These are phyloP conservation scores for Orthonyx spaldingii DNA, from an alignment of 2,113 vertebrate genomes.

Conservation along the genomic window DNA sequence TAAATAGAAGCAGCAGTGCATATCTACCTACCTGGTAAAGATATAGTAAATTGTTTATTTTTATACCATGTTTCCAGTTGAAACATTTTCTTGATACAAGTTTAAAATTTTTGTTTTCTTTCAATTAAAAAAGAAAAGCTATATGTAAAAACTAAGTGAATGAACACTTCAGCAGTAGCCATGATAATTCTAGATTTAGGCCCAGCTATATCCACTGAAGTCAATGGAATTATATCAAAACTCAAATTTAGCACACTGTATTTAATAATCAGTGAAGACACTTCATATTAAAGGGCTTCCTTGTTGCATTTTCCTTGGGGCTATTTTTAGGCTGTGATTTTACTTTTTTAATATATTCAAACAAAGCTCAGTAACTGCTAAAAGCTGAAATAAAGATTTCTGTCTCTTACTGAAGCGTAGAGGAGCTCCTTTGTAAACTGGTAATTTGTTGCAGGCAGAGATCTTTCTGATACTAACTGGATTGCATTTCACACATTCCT, in stretches of 20 bases:
- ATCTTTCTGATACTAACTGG: slow-evolving; percentile 56
- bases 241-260: neutral
- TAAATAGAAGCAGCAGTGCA: neutral
- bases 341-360: neutral
- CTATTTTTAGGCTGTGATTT: neutral
- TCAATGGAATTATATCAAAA: neutral
- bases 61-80: neutral
- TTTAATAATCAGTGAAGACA: neutral
- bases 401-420: slow-evolving; percentile 35
- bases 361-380: slow-evolving; percentile 62
- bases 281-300: neutral
- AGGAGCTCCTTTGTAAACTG: slow-evolving; percentile 13
- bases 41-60: neutral
- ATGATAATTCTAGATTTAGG: neutral
- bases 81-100: neutral
- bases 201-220: neutral
- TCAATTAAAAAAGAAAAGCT: neutral
- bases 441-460: neutral
- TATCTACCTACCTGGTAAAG: neutral
- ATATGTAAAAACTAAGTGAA: neutral
- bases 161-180: neutral
- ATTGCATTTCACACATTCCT: slow-evolving; percentile 53
- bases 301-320: neutral
- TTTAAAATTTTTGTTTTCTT: neutral
- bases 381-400: slow-evolving; percentile 51